Conservation (phyloP, 2,888 invertebrate genomes). For the Polia nebulosa region DNA sequence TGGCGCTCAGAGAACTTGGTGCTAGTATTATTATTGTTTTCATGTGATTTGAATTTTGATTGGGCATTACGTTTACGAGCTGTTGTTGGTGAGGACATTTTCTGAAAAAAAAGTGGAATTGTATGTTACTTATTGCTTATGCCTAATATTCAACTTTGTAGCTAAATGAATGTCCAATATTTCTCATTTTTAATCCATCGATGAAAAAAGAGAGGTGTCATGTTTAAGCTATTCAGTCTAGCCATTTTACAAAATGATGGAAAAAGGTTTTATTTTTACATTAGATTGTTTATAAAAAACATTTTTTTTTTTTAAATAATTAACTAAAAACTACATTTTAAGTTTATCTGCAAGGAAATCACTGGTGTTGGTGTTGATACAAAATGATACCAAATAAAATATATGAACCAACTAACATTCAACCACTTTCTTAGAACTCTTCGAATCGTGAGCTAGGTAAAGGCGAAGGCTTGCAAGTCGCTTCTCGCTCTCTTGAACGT, state of each 20-base stretch:
- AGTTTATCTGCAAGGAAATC: background rate
- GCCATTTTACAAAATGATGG: background rate
- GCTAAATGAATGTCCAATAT: background rate
- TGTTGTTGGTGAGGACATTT: constrained; percentile 79
- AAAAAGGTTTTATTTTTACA: too few relatives aligned
- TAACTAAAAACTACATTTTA: background rate
- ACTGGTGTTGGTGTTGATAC: background rate
- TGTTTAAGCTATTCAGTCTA: constrained; percentile 1
- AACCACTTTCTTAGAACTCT: constrained; percentile 83
- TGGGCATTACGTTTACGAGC: constrained; percentile 69
- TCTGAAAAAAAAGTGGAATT: constrained; percentile 61
- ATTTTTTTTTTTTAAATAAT: too few relatives aligned
- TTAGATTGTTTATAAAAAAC: too few relatives aligned
- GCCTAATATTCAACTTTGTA: background rate
- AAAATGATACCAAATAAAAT: constrained; percentile 20
- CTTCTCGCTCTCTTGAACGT: constrained; percentile 85
- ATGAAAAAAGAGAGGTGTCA: too few relatives aligned
- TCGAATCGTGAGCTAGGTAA: constrained; percentile 81
- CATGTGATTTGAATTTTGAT: constrained; percentile 68
- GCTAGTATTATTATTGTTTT: constrained; percentile 75
- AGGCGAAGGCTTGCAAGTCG: constrained; percentile 78
- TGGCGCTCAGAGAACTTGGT: constrained; percentile 75
- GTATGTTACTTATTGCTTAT: background rate
- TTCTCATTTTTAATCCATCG: background rate
- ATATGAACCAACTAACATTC: constrained; percentile 77